Evolutionary conservation across 2,888 invertebrate genomes (phyloP).

Genomic region (Pediacus dermestoides): DNA sequence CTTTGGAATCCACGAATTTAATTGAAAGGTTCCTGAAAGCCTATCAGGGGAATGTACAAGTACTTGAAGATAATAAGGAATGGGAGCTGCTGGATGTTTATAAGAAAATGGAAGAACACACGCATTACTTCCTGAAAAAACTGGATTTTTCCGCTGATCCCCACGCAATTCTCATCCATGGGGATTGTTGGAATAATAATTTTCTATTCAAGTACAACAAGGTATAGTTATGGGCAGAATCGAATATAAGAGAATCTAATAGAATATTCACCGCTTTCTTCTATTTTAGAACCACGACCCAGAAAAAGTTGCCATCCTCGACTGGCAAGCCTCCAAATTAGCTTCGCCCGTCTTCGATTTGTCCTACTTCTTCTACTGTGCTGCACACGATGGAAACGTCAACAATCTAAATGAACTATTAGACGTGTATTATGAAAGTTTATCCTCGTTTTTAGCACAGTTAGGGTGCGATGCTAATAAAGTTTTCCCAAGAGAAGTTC

Average conservation of each 20-base stretch:
- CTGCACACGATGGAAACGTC: slow-evolving; percentile 27
- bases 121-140: slow-evolving; percentile 1
- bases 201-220: slow-evolving; percentile 18
- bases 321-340: slow-evolving; percentile 26
- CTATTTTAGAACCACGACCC: too few species aligned
- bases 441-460: slow-evolving; percentile 27
- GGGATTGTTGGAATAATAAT: slow-evolving; percentile 22
- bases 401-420: slow-evolving; percentile 34
- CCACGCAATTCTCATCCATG: slow-evolving; percentile 14
- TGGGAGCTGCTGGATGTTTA: not conserved
- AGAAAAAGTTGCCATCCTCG: slow-evolving; percentile 24
- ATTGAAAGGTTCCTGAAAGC: not conserved
- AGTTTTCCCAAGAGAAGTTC: slow-evolving; percentile 32
- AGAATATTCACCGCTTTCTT: too few species aligned
- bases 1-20: not conserved
- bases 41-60: slow-evolving; percentile 3
- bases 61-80: not conserved
- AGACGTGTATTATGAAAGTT: slow-evolving; percentile 33
- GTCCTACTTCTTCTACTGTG: slow-evolving; percentile 36
- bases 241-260: too few species aligned
- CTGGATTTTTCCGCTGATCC: slow-evolving; percentile 9
- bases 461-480: slow-evolving; percentile 33
- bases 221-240: too few species aligned
- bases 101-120: not conserved
- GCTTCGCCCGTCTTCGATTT: slow-evolving; percentile 37